Evolutionary conservation across 2,113 vertebrate species (phyloP).

Genomic region (Oryzias curvinotus): DNA sequence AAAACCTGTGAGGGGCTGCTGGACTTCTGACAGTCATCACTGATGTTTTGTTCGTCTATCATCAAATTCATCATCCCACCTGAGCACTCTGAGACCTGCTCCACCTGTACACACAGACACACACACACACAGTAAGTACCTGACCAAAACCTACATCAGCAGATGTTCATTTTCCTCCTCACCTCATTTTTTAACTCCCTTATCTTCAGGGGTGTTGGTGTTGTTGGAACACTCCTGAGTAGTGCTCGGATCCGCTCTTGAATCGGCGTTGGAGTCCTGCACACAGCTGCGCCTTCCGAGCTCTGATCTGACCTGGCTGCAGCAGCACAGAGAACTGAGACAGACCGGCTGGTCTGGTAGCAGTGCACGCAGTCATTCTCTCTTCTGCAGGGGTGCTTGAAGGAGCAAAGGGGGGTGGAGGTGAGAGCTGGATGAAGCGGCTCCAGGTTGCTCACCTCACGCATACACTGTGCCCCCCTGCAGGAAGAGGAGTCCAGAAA

Average conservation of each 20-base stretch:
- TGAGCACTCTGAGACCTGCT: conserved; percentile 8
- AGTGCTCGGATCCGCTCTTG: conserved; percentile 68
- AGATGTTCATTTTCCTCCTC: conserved; percentile 27
- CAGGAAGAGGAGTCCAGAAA: conserved; percentile 58
- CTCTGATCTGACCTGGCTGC: neutral
- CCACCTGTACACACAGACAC: neutral
- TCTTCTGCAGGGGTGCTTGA: conserved; percentile 81
- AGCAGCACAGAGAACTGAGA: neutral
- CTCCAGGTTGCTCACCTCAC: conserved; percentile 82
- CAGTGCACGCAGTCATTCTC: conserved; percentile 61
- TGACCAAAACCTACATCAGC: neutral
- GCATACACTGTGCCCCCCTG: conserved; percentile 81
- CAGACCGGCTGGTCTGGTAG: conserved; percentile 3
- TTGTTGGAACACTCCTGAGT: conserved; percentile 81
- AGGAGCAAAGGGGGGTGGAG: conserved; percentile 87
- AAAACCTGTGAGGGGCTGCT: too few relatives aligned
- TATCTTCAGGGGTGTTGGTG: conserved; percentile 91
- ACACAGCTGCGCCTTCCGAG: conserved; percentile 6
- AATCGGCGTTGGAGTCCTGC: conserved; percentile 85
- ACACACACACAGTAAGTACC: neutral
- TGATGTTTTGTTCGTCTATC: too few relatives aligned
- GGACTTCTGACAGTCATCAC: too few relatives aligned
- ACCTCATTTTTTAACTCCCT: conserved; percentile 85
- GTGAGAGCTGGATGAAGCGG: conserved; percentile 85
- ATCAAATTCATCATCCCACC: neutral